Evolutionary conservation across 2,797 vertebrate genomes (phyloP).

Genomic region (Sebastes diaconus): DNA sequence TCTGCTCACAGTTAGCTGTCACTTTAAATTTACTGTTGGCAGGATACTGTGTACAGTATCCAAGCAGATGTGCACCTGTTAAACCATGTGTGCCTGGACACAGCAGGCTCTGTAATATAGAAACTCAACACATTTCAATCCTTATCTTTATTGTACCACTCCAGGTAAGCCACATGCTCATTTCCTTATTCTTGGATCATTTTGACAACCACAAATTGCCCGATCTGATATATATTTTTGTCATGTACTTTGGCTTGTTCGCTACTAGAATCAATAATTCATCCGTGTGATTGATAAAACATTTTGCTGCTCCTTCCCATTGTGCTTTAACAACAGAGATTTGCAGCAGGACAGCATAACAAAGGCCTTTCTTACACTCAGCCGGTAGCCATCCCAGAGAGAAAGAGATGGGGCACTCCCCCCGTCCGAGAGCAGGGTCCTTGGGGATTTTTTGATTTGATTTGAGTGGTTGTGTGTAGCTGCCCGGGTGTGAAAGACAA

Average conservation of each 20-base stretch:
- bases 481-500: constrained; percentile 64
- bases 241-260: not conserved
- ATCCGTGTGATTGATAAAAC: constrained; percentile 16
- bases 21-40: constrained; percentile 55
- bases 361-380: constrained; percentile 80
- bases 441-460: constrained; percentile 76
- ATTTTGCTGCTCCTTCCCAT: constrained; percentile 39
- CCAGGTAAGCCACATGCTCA: not conserved
- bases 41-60: constrained; percentile 59
- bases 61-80: constrained; percentile 63
- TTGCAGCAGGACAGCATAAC: constrained; percentile 69
- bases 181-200: not conserved
- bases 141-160: constrained; percentile 18
- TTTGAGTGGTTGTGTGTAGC: constrained; percentile 64
- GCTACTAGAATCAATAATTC: not conserved
- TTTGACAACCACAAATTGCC: not conserved
- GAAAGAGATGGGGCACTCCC: constrained; percentile 70
- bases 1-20: constrained; percentile 29
- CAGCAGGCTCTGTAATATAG: constrained; percentile 14
- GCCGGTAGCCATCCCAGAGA: constrained; percentile 72
- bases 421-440: constrained; percentile 63
- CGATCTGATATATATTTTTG: not conserved
- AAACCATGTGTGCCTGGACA: constrained; percentile 12
- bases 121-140: constrained; percentile 7
- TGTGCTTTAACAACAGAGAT: constrained; percentile 44